Evolutionary conservation across 92 coral and sea anemone genomes (phyloP).

Genomic region (Parazoanthus swiftii): DNA sequence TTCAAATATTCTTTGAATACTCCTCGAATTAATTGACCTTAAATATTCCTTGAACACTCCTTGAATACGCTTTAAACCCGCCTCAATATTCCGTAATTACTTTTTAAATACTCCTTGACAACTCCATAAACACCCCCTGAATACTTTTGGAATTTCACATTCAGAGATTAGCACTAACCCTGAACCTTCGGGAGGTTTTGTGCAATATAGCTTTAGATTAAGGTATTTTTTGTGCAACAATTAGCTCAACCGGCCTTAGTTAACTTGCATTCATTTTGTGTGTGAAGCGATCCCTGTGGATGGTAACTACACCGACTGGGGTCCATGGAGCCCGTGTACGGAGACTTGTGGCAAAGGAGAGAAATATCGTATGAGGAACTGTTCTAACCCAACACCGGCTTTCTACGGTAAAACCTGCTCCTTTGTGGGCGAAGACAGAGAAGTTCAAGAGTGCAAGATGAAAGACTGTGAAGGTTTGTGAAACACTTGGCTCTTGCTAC

Average conservation of each 20-base stretch:
- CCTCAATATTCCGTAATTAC: no score
- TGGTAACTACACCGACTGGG: conserved; percentile 92
- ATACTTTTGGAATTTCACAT: no score
- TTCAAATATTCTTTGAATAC: no score
- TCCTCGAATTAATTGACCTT: no score
- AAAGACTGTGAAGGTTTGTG: conserved; percentile 85
- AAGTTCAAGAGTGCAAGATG: conserved; percentile 76
- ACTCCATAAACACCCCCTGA: no score
- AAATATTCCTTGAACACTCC: no score
- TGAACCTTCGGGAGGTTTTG: no score
- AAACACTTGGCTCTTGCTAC: conserved; percentile 6
- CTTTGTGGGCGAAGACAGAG: conserved; percentile 87
- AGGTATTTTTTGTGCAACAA: neutral
- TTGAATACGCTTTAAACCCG: no score
- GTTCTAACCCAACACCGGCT: conserved; percentile 96
- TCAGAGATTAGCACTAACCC: no score
- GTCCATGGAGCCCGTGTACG: conserved; percentile 90
- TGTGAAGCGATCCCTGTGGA: conserved; percentile 75
- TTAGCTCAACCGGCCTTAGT: neutral
- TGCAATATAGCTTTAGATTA: no score
- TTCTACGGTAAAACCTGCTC: conserved; percentile 95
- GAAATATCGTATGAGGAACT: conserved; percentile 86
- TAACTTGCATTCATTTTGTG: neutral
- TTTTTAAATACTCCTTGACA: no score
- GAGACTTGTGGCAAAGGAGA: conserved; percentile 87